phyloP scores from a whole-genome alignment of 1,140 invertebrate species.

The Trichonephila clavata region DNA sequence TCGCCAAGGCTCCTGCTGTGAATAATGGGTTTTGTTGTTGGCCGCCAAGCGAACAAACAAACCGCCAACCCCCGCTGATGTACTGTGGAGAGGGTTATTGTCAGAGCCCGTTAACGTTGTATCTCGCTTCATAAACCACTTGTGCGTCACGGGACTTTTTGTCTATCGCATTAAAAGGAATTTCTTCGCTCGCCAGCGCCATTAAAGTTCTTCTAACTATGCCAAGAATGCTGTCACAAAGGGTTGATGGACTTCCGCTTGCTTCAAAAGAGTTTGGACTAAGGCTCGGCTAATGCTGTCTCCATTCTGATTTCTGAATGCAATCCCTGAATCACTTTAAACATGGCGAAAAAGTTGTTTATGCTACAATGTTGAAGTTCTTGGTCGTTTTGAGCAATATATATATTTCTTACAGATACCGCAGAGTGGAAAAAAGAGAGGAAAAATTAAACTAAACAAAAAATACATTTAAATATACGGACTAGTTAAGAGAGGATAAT shows the following conservation, averaged over 20 bases:
- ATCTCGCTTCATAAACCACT: constrained; percentile 9
- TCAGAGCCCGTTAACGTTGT: background rate
- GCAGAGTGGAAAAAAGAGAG: too few species aligned
- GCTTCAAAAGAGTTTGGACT: background rate
- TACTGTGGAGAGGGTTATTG: constrained; percentile 21
- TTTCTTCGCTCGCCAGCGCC: background rate
- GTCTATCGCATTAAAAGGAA: background rate
- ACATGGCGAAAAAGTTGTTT: too few species aligned
- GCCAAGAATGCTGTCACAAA: background rate
- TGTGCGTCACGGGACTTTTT: background rate
- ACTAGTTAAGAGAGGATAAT: too few species aligned
- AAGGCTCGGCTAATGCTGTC: too few species aligned
- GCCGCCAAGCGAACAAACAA: background rate
- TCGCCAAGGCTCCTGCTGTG: background rate
- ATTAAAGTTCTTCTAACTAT: constrained; percentile 32
- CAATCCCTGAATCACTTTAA: too few species aligned
- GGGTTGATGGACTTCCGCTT: background rate
- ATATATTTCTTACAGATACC: too few species aligned
- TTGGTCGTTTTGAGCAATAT: too few species aligned
- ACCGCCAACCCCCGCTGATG: background rate
- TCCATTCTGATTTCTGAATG: too few species aligned
- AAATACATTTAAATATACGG: too few species aligned
- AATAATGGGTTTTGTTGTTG: constrained; percentile 20
- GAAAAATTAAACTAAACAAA: too few species aligned
- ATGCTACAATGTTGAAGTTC: too few species aligned